Conservation (phyloP, 2,888 invertebrate species). For the Sussaba pulchella region DNA sequence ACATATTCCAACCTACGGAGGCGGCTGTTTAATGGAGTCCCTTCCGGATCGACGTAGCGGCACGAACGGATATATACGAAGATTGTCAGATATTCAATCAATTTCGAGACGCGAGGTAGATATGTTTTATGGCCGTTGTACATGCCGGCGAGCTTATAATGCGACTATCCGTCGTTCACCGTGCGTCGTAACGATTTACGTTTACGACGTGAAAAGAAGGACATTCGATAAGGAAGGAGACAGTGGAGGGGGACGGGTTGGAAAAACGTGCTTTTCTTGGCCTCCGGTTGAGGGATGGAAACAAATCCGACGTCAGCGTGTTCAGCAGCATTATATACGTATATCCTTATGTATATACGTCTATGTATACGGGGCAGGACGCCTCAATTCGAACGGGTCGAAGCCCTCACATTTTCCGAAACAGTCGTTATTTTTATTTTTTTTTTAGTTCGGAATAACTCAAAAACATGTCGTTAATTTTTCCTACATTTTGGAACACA, state of each 20-base stretch:
- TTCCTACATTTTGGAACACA: too few species aligned
- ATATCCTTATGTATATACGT: background rate
- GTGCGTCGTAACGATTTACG: constrained; percentile 55
- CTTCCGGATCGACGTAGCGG: background rate
- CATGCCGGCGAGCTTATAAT: constrained; percentile 36
- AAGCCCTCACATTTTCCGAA: too few species aligned
- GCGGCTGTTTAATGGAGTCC: background rate
- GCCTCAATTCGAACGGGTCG: too few species aligned
- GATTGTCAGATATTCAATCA: constrained; percentile 50
- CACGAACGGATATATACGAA: constrained; percentile 1
- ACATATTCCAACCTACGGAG: background rate
- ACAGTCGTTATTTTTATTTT: too few species aligned
- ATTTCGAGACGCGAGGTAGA: constrained; percentile 6
- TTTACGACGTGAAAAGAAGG: constrained; percentile 50
- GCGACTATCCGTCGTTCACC: constrained; percentile 45
- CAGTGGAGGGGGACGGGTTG: background rate
- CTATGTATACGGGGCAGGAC: too few species aligned
- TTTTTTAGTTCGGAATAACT: too few species aligned
- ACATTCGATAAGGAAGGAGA: background rate
- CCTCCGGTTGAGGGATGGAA: constrained; percentile 60
- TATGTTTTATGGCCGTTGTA: background rate
- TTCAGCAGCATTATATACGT: constrained; percentile 48
- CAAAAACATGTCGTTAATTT: too few species aligned
- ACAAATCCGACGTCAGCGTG: constrained; percentile 68
- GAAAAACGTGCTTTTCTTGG: constrained; percentile 55